Base-by-base conservation (phyloP, 2,888 invertebrate species). In the Nowickia ferox region DNA sequence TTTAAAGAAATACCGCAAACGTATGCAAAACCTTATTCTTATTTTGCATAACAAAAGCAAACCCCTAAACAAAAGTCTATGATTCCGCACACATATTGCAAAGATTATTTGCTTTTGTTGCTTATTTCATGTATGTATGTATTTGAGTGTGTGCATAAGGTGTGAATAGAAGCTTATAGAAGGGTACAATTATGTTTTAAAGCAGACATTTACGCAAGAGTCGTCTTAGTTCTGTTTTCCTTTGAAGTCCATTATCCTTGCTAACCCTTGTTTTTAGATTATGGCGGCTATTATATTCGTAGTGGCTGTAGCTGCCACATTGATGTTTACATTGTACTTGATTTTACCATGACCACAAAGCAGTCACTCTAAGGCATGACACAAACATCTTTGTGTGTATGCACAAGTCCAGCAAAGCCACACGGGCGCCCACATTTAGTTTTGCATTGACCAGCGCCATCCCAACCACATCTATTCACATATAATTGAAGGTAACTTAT, bases 401-500 rank as follows among this genome's bases (percentile, higher is more conserved):
- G 30, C 11, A 9, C 19, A 17, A 40, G 15, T 1, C 44, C 42
- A 11, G 19, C 11, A 22, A 6, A 59, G 13, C n/a, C 3, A 11
- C 53, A 17, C 48, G 15, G 11, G 17, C 69, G 19, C 11, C 22
- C 22, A 59, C 30, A 59, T 72, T 57, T 57, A 46, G 8, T 30
- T 72, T 13, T 10, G n/a, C 44, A 59, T 46, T 46, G 8, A 38
- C 40, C n/a, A 17, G 9, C n/a, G 46, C n/a, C 38, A 17, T 5
- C 0, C 3, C 17, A 17, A n/a, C 19, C 15, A n/a, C n/a, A 40
- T 22, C 10, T 53, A 51, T 40, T 17, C 44, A 51, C 55, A 76
- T 22, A 51, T 77, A 77, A 84, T 77, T 77, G 72, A 55, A 75
- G 68, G 69, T 59, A 44, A 78, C 63, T 68, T 74, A 85, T 78